Evolutionary conservation across 2,113 vertebrate species (phyloP), one percentile per base, ranked within the genome.

Genomic region (Passer montanus): DNA sequence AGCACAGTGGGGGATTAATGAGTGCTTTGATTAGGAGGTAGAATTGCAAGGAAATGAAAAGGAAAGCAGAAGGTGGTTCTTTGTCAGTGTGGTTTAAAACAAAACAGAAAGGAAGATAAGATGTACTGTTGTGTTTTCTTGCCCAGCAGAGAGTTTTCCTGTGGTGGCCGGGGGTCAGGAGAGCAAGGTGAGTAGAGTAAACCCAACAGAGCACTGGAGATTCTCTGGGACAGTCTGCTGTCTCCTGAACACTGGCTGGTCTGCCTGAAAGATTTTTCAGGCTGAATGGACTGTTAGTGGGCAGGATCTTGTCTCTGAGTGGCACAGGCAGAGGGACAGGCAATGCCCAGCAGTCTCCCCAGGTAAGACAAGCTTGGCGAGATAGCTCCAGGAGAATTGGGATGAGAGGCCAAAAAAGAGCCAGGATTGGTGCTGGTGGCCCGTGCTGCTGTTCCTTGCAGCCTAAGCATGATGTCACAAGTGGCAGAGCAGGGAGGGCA

Each of bases 401-500:
- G 5, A 3, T 58, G 46, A 72, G 23, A 22, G 30, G 3, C 15
- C 7, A 56, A 16, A 18, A 56, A 46, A 55, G 28, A 64, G 35
- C 22, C 0, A 9, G 9, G 22, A 11, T 11, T 43, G 37, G 13
- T 50, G 44, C 41, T 62, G 37, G 23, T 56, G 77, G 87, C 14
- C 11, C 17, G 9, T 0, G 0, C 18, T 67, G 58, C 33, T 41
- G 52, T 8, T 67, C 55, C 28, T 58, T 26, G 53, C 15, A 77
- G 19, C 52, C 27, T 41, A 9, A 68, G 16, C 10, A 6, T 5
- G 0, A 0, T 16, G 55, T 7, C 31, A 24, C 1, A 4, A 31
- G 2, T 0, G 5, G 37, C 7, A 18, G 69, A 3, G 23, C 53
- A 53, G 47, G 58, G 43, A 20, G 33, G 46, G 52, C 47, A 67